Conservation (phyloP, 2,113 vertebrate species). For the Melanostigma gelatinosum region DNA sequence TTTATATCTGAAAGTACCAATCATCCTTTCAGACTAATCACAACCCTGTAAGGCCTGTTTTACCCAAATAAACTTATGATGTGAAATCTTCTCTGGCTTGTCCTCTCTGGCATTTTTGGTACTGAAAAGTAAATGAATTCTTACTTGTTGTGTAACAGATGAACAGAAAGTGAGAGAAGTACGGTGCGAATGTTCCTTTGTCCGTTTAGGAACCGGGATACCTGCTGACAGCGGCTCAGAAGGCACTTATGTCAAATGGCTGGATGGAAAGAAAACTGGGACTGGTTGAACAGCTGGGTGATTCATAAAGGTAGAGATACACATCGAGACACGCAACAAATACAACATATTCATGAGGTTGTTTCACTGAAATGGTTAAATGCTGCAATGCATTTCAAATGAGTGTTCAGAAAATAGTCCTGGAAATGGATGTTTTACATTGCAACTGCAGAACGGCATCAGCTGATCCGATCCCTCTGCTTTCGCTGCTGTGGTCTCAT, state of each 20-base stretch:
- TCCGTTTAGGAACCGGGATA: slow-evolving; percentile 1
- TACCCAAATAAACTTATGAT: neutral
- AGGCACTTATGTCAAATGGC: slow-evolving; percentile 58
- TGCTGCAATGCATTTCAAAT: slow-evolving; percentile 21
- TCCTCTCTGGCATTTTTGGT: neutral
- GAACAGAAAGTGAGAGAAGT: neutral
- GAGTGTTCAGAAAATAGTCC: slow-evolving; percentile 2
- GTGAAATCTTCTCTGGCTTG: neutral
- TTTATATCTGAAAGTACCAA: neutral
- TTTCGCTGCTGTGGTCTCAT: neutral
- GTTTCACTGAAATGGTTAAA: neutral
- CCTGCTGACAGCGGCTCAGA: slow-evolving; percentile 19
- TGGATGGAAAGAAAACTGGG: neutral
- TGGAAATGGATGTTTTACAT: neutral
- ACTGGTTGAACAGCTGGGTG: neutral
- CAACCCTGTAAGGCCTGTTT: neutral
- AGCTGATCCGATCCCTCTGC: neutral
- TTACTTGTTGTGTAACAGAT: neutral
- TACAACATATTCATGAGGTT: neutral
- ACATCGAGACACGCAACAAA: neutral
- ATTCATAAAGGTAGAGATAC: neutral
- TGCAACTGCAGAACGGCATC: neutral
- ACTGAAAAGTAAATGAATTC: slow-evolving; percentile 12
- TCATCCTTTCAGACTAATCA: neutral
- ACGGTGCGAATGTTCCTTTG: neutral